phyloP scores from a whole-genome alignment of 2,797 vertebrate genomes.

The Propithecus deckenii region DNA sequence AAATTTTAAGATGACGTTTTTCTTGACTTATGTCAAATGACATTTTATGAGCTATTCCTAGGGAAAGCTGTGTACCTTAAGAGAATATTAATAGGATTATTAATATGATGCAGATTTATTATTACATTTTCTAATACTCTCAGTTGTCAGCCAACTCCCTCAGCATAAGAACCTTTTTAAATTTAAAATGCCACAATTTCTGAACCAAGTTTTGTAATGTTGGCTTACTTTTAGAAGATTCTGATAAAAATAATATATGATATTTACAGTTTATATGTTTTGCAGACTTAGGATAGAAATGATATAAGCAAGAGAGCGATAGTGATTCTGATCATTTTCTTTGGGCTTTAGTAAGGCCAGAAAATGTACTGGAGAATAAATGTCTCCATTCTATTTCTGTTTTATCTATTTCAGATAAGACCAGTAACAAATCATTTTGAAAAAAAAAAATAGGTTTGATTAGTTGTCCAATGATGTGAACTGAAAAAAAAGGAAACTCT shows the following conservation, averaged over 20 bases:
- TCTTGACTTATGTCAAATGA: background rate
- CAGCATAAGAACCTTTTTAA: background rate
- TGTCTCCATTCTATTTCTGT: background rate
- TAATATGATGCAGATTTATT: background rate
- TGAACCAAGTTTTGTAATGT: background rate
- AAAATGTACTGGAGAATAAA: background rate
- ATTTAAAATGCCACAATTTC: conserved; percentile 17
- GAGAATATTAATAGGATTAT: background rate
- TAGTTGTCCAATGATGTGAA: conserved; percentile 40
- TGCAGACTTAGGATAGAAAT: background rate
- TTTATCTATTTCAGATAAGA: background rate
- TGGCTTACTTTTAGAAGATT: background rate
- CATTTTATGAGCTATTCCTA: background rate
- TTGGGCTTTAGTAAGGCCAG: background rate
- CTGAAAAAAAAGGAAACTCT: conserved; percentile 16
- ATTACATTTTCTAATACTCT: background rate
- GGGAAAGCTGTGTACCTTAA: background rate
- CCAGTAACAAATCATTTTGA: conserved; percentile 2
- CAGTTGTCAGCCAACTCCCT: background rate
- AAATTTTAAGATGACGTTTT: background rate
- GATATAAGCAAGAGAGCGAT: background rate
- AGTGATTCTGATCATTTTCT: background rate
- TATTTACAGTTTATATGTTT: background rate
- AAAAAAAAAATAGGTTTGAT: conserved; percentile 32
- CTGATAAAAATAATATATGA: background rate